Percentiles rank a stretch among this genome's conserved stretches.
Evolutionary conservation across 2,888 invertebrate species (phyloP).

Genomic region (Volucella zonaria): DNA sequence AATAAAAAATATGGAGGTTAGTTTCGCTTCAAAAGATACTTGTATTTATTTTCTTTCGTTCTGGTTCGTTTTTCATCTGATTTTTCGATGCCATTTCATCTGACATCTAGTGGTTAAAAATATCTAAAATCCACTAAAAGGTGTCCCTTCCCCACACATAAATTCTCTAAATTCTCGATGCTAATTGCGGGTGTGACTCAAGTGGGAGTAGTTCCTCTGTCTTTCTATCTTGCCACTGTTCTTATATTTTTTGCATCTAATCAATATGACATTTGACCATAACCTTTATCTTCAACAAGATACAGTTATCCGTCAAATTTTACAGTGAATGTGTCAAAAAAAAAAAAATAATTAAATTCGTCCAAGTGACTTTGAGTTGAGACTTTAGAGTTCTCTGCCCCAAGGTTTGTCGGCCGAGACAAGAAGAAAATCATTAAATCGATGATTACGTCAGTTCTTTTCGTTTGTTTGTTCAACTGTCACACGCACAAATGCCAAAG

Average conservation of each 20-base stretch:
- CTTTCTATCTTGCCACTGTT: neutral
- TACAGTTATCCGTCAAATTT: neutral
- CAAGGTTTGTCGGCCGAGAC: slow-evolving; percentile 4
- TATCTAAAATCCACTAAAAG: slow-evolving; percentile 43
- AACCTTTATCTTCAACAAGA: slow-evolving; percentile 62
- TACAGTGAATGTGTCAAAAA: slow-evolving; percentile 42
- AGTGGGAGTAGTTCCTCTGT: slow-evolving; percentile 28
- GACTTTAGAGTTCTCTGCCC: slow-evolving; percentile 13
- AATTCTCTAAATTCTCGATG: slow-evolving; percentile 18
- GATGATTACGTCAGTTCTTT: slow-evolving; percentile 64
- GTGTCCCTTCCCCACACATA: slow-evolving; percentile 27
- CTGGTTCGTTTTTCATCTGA: neutral
- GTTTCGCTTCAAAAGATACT: slow-evolving; percentile 39
- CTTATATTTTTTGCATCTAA: slow-evolving; percentile 55
- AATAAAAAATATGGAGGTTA: slow-evolving; percentile 64
- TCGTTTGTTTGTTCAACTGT: slow-evolving; percentile 59
- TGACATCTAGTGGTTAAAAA: slow-evolving; percentile 56
- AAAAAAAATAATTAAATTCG: neutral
- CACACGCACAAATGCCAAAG: slow-evolving; percentile 47
- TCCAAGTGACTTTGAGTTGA: slow-evolving; percentile 18
- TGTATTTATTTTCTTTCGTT: slow-evolving; percentile 25
- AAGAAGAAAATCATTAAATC: slow-evolving; percentile 51
- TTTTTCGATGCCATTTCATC: slow-evolving; percentile 47
- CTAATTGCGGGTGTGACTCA: slow-evolving; percentile 70
- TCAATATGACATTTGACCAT: slow-evolving; percentile 68